Evolutionary conservation across 2,888 invertebrate genomes (phyloP).

Genomic region (Pterostichus madidus): DNA sequence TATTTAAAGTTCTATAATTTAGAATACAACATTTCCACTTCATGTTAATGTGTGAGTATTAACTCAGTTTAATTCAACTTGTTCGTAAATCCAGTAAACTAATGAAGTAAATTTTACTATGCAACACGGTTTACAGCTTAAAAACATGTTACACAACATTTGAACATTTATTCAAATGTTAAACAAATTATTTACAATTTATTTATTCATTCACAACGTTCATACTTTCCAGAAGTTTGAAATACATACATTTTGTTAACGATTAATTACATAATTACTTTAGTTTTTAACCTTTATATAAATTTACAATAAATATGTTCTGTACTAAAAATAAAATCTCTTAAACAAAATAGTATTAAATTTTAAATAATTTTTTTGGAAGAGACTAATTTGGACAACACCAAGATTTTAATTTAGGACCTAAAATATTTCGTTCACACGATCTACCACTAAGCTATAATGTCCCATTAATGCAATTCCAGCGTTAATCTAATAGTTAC

Average conservation of each 20-base stretch:
- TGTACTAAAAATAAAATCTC: too few relatives aligned
- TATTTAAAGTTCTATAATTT: background rate
- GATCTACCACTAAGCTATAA: too few relatives aligned
- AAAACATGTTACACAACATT: background rate
- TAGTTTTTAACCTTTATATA: too few relatives aligned
- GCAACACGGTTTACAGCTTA: slow-evolving; percentile 4
- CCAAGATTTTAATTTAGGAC: too few relatives aligned
- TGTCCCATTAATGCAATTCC: too few relatives aligned
- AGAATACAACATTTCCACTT: slow-evolving; percentile 3
- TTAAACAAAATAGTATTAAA: too few relatives aligned
- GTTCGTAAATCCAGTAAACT: slow-evolving; percentile 22
- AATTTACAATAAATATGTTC: too few relatives aligned
- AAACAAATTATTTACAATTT: slow-evolving; percentile 1
- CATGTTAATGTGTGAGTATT: background rate
- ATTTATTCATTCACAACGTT: background rate
- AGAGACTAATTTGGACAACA: too few relatives aligned
- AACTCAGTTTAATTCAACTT: slow-evolving; percentile 33
- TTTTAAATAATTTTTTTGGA: too few relatives aligned
- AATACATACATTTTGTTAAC: background rate
- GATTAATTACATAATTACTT: too few relatives aligned
- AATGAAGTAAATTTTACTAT: slow-evolving; percentile 38
- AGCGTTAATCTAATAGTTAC: too few relatives aligned
- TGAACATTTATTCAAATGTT: slow-evolving; percentile 7
- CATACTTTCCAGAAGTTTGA: background rate
- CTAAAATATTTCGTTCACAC: too few relatives aligned